phyloP scores from a whole-genome alignment of 2,113 vertebrate genomes.

The Circaetus cinerascens region DNA sequence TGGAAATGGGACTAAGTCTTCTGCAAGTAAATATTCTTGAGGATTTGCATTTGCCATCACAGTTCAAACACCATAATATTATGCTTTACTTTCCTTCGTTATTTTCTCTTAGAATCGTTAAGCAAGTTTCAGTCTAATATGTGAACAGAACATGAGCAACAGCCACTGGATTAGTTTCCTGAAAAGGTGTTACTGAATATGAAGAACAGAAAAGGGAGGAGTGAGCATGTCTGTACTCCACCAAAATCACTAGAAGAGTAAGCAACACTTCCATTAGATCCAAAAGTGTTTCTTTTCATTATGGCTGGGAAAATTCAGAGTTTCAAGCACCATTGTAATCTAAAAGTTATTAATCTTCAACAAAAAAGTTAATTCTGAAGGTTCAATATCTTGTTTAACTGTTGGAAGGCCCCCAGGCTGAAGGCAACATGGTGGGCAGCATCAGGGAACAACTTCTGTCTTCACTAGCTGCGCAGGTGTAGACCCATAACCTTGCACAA shows the following conservation, averaged over 20 bases:
- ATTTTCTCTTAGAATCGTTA: background rate
- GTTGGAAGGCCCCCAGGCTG: background rate
- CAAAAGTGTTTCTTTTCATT: background rate
- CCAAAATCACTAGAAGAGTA: background rate
- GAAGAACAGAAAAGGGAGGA: background rate
- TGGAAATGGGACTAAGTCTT: background rate
- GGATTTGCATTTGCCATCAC: background rate
- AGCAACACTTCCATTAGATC: background rate
- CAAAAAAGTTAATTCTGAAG: background rate
- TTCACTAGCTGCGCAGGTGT: rapidly evolving
- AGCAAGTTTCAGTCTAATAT: background rate
- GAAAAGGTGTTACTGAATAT: background rate
- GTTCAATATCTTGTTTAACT: background rate
- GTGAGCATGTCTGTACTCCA: background rate
- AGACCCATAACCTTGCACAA: background rate
- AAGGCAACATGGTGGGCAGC: background rate
- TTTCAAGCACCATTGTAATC: background rate
- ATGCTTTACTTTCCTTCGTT: background rate
- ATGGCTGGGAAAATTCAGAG: background rate
- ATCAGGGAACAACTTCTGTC: background rate
- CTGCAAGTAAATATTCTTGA: background rate
- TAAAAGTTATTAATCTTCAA: background rate
- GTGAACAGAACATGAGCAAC: background rate
- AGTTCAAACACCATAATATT: background rate
- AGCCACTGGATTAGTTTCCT: background rate